Evolutionary conservation across 1,140 invertebrate genomes (phyloP), one percentile per base, ranked within the genome.

Genomic region (Monomorium pharaonis): DNA sequence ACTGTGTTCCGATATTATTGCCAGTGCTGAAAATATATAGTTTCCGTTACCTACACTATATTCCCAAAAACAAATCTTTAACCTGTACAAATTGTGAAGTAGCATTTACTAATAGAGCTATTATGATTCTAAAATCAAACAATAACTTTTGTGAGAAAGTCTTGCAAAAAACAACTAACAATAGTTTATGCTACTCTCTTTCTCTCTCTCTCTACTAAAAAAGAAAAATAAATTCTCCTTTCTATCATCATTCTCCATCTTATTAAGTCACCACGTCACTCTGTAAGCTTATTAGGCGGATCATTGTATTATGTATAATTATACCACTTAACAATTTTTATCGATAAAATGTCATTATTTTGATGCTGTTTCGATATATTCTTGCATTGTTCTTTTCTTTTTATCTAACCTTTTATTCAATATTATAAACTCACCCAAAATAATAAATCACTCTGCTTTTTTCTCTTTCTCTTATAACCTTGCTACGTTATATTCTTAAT

Each of bases 261-360:
- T 10, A n/a, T 18, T 6, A 63, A 27, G 18, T 76, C 63, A 54
- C 44, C 33, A 78, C 42, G 44, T 78, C 75, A 78, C 65, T 58
- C 54, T 49, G 27, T 78, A 77, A n/a, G 14, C n/a, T 63, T 42
- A 16, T 24, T 9, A 51, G 9, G 14, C 37, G 16, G 14, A 44
- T 44, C 16, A 6, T 24, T 65, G 24, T 33, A 54, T 51, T 37
- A 51, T 16, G 21, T 5, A 18, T 24, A 21, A 77, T 49, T 63
- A 12, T 14, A 51, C 14, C 12, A 37, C 30, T 51, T 67, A 9
- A 65, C n/a, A n/a, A 2, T 54, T 37, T 27, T 67, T 18, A 47
- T 65, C 14, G n/a, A 63, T 3, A 16, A 14, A 37, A 51, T 1
- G 1, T 42, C 9, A 16, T 33, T 12, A 10, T 27, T 21, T 37